Evolutionary conservation across 2,888 invertebrate genomes (phyloP).

Genomic region (Mythimna ferrago): DNA sequence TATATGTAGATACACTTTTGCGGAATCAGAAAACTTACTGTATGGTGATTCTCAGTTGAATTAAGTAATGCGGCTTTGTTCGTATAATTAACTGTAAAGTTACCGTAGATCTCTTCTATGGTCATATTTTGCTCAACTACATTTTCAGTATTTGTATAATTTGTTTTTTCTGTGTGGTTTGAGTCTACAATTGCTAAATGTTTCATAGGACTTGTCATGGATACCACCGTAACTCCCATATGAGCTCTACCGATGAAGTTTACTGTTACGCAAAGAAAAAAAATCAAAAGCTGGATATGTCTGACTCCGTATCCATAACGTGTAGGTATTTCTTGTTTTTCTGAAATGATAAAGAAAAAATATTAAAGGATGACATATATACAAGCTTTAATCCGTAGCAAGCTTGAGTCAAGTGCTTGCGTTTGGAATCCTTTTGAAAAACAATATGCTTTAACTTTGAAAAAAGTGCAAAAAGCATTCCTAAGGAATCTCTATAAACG

Average conservation of each 20-base stretch:
- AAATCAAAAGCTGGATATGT: conserved; percentile 72
- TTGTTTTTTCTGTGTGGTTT: neutral
- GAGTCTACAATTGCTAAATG: conserved; percentile 5
- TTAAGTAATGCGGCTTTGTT: neutral
- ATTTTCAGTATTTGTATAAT: conserved; percentile 10
- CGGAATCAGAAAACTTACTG: conserved; percentile 23
- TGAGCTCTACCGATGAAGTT: conserved; percentile 73
- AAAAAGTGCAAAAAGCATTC: too few relatives aligned
- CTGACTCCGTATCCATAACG: conserved; percentile 75
- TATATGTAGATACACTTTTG: neutral
- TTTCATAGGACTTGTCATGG: conserved; percentile 70
- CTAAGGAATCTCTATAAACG: too few relatives aligned
- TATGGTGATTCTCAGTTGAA: conserved; percentile 18
- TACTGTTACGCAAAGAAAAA: conserved; percentile 68
- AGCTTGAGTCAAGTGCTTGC: too few relatives aligned
- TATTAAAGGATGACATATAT: too few relatives aligned
- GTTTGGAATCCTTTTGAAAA: too few relatives aligned
- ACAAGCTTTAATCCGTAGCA: too few relatives aligned
- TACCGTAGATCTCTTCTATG: neutral
- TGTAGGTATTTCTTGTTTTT: conserved; percentile 43
- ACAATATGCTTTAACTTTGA: too few relatives aligned
- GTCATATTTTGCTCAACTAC: neutral
- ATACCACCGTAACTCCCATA: conserved; percentile 77
- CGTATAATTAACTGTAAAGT: conserved; percentile 8
- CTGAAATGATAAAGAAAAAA: conserved; percentile 57